Conservation (phyloP, 2,888 invertebrate species). For the Clepsis dumicolana region DNA sequence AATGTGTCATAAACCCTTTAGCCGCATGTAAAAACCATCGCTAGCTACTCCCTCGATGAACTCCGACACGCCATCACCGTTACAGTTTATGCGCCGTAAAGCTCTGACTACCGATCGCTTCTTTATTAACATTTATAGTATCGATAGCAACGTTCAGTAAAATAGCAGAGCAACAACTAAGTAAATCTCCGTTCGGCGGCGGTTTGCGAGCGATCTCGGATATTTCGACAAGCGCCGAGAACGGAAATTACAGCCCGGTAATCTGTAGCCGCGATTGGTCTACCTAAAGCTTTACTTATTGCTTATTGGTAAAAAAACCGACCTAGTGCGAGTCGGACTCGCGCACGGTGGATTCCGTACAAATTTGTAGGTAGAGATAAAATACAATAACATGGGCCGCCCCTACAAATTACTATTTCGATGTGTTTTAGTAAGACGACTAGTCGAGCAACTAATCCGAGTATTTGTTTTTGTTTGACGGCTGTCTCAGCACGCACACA, state of each 20-base stretch:
- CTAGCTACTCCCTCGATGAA: background rate
- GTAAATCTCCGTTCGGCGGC: constrained; percentile 2
- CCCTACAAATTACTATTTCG: too few relatives aligned
- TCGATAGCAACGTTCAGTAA: background rate
- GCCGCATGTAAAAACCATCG: background rate
- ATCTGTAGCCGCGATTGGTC: background rate
- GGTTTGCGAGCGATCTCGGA: constrained; percentile 3
- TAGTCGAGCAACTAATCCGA: too few relatives aligned
- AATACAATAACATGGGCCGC: too few relatives aligned
- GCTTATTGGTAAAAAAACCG: background rate
- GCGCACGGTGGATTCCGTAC: too few relatives aligned
- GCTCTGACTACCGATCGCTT: background rate
- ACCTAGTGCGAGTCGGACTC: too few relatives aligned
- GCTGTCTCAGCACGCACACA: too few relatives aligned
- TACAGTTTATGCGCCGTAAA: background rate
- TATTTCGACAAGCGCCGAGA: constrained; percentile 7
- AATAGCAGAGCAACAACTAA: background rate
- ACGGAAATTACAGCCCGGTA: constrained; percentile 21
- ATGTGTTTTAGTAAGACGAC: too few relatives aligned
- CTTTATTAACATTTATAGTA: background rate
- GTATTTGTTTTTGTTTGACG: too few relatives aligned
- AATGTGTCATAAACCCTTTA: background rate
- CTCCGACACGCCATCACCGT: background rate
- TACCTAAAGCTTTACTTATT: background rate
- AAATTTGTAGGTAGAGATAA: too few relatives aligned